Evolutionary conservation across 2,888 invertebrate species (phyloP), one percentile per base, ranked within the genome.

Genomic region (Meteorus colon): DNA sequence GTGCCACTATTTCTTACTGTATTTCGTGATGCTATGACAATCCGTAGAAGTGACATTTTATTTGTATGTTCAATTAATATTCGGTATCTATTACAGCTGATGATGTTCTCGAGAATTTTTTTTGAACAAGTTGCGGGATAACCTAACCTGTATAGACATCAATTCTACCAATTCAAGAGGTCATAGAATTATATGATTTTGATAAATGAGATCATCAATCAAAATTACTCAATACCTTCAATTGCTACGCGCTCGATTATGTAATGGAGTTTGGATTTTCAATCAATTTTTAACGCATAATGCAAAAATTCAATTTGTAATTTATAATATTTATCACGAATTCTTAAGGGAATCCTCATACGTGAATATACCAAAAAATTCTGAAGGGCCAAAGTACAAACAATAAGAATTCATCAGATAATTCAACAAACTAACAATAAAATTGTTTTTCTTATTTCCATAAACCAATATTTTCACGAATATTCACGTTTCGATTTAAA

Each of bases 11-110:
- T 74, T 37, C 16, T 55, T 4, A 67, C 24, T 27, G 29, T 48
- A 67, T 67, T 77, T 68, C 76, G 77, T 16, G 78, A 79, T 71
- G 77, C 70, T 71, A 76, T 76, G 74, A 80, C 74, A 67, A 80
- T 76, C 69, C 79, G 77, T 5, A 80, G 51, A 34, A 80, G 70
- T 55, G 80, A 80, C 80, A 80, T 80, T 29, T 48, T 73, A 24
- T 34, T 55, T 55, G 19, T 55, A 55, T 19, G 6, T n/a, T 55
- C n/a, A n/a, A n/a, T 55, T 55, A 55, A 63, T 31, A 45, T 19
- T 48, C 27, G 27, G 29, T 51, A 41, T 19, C 12, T 41, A 4
- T 12, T 6, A 41, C 41, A 12, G 41, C 41, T 41, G 41, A 41
- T 41, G 8, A 41, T 41, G 41, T 41, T 41, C 41, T 41, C 12